These are phyloP conservation scores for Procambarus clarkii DNA, from an alignment of 1,140 invertebrate species.

Conservation along the genomic window DNA sequence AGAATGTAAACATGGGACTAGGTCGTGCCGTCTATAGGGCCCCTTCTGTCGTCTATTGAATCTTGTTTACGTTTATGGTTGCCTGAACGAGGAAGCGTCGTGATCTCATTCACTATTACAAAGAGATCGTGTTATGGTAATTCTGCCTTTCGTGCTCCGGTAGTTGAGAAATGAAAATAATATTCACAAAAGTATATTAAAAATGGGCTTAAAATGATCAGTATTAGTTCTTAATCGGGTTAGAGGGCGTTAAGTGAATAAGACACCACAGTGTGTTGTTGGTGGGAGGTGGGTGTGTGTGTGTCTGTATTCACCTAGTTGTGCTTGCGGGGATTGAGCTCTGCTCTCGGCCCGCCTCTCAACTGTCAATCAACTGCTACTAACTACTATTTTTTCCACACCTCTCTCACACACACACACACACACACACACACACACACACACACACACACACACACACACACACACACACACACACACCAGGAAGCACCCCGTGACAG, in stretches of 20 bases:
- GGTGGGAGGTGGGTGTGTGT: too few relatives aligned
- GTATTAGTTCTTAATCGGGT: constrained; percentile 14
- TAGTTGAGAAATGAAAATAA: background rate
- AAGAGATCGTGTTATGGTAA: background rate
- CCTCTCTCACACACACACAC: too few relatives aligned
- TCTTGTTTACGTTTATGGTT: background rate
- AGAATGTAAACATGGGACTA: background rate
- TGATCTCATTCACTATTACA: background rate
- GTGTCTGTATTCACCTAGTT: too few relatives aligned
- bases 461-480: too few relatives aligned
- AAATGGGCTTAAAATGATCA: background rate
- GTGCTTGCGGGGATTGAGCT: too few relatives aligned
- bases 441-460: too few relatives aligned
- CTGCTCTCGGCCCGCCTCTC: too few relatives aligned
- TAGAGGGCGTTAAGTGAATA: background rate
- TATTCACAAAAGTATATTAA: background rate
- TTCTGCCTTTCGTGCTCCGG: background rate
- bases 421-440: too few relatives aligned
- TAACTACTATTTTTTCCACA: too few relatives aligned
- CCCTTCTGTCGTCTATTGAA: background rate
- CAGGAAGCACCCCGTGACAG: too few relatives aligned
- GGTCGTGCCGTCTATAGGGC: constrained; percentile 11
- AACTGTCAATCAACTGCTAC: too few relatives aligned
- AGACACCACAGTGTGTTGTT: too few relatives aligned
- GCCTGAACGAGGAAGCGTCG: background rate